These are phyloP conservation scores for Sebastes cheni DNA, from an alignment of 2,797 vertebrate species.

Conservation along the genomic window DNA sequence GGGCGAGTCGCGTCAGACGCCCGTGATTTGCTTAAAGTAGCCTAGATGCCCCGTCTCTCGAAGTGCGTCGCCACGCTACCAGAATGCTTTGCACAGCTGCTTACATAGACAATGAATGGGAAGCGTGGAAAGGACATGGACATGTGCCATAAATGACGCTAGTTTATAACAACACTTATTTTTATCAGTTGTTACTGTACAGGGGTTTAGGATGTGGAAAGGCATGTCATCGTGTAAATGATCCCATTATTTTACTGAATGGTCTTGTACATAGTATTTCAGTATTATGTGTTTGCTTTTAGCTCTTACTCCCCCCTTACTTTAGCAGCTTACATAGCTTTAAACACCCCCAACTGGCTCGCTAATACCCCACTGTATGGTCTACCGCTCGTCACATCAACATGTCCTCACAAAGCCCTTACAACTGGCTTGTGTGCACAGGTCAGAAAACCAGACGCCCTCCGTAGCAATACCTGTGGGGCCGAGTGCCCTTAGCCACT, in stretches of 20 bases:
- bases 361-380: not conserved
- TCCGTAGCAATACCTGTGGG: constrained; percentile 27
- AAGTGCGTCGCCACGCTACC: too few relatives aligned
- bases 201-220: not conserved
- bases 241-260: not conserved
- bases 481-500: not conserved
- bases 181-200: not conserved
- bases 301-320: not conserved
- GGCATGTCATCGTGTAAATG: not conserved
- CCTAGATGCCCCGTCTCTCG: too few relatives aligned
- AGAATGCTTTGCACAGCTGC: too few relatives aligned
- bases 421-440: not conserved
- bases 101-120: too few relatives aligned
- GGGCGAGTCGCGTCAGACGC: too few relatives aligned
- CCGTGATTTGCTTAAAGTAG: too few relatives aligned
- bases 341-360: not conserved
- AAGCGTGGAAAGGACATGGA: too few relatives aligned
- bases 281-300: not conserved
- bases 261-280: not conserved
- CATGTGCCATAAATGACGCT: too few relatives aligned
- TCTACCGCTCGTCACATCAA: not conserved
- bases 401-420: constrained; percentile 3
- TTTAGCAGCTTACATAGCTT: not conserved
- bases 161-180: not conserved
- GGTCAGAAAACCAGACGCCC: constrained; percentile 11